Evolutionary conservation across 2,797 vertebrate species (phyloP).

Genomic region (Protonibea diacanthus): DNA sequence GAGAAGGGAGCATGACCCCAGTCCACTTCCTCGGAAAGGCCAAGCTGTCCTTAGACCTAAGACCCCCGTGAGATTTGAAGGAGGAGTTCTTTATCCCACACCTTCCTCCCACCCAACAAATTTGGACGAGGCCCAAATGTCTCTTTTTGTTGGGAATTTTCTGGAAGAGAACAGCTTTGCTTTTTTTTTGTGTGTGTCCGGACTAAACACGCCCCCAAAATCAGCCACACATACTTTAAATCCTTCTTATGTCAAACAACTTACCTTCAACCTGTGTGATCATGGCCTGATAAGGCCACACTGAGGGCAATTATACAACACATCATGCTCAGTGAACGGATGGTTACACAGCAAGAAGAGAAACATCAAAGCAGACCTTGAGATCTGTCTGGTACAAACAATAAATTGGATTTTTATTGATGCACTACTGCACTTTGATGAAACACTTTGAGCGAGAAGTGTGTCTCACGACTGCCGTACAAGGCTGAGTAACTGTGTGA

Average conservation of each 20-base stretch:
- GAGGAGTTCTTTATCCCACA: constrained; percentile 37
- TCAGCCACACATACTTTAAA: constrained; percentile 13
- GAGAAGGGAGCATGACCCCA: constrained; percentile 11
- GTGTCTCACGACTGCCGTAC: constrained; percentile 7
- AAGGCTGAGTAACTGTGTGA: constrained; percentile 17
- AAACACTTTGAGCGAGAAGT: constrained; percentile 5
- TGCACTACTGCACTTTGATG: constrained; percentile 16
- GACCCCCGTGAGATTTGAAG: constrained; percentile 33
- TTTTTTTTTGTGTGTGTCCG: constrained; percentile 42
- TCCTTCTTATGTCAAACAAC: constrained; percentile 49
- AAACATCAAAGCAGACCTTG: constrained; percentile 25
- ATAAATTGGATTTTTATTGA: constrained; percentile 39
- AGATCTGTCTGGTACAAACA: background rate
- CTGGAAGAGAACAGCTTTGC: constrained; percentile 45
- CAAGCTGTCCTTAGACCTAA: constrained; percentile 15
- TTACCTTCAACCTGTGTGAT: constrained; percentile 29
- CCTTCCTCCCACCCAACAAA: constrained; percentile 29
- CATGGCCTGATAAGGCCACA: constrained; percentile 4
- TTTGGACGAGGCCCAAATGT: constrained; percentile 22
- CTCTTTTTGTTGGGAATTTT: constrained; percentile 44
- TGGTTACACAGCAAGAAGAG: background rate
- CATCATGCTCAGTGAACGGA: constrained; percentile 16
- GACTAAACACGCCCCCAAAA: background rate
- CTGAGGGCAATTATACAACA: constrained; percentile 45
- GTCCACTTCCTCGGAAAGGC: constrained; percentile 22